Percentiles rank a stretch among this genome's conserved stretches.
These are phyloP conservation scores for Sebastes miniatus DNA, from an alignment of 2,797 vertebrate species.

Conservation along the genomic window DNA sequence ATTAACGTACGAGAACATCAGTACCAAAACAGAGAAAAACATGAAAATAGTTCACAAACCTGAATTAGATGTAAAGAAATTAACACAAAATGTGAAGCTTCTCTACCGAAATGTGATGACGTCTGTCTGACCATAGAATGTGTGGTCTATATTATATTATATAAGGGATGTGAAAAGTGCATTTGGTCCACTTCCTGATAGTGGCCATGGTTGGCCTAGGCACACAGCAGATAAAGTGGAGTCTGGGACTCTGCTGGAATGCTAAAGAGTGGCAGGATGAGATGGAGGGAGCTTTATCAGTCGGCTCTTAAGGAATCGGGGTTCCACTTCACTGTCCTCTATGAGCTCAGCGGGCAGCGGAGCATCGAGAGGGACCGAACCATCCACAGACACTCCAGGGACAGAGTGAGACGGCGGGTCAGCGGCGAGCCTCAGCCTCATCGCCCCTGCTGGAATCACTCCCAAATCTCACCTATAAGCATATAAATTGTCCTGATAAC, in stretches of 20 bases:
- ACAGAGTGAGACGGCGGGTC: slow-evolving; percentile 4
- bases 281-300: slow-evolving; percentile 68
- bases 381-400: slow-evolving; percentile 56
- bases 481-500: slow-evolving; percentile 46
- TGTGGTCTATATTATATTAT: not conserved
- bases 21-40: not conserved
- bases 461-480: slow-evolving; percentile 3
- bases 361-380: slow-evolving; percentile 68
- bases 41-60: not conserved
- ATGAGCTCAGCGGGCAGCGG: slow-evolving; percentile 65
- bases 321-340: slow-evolving; percentile 76
- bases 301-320: slow-evolving; percentile 51
- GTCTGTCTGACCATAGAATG: not conserved
- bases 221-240: slow-evolving; percentile 30
- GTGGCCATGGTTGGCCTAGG: slow-evolving; percentile 8
- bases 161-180: slow-evolving; percentile 10
- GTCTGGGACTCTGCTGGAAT: slow-evolving; percentile 45
- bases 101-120: not conserved
- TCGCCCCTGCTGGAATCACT: not conserved
- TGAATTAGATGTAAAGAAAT: not conserved
- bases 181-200: slow-evolving; percentile 42
- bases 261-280: slow-evolving; percentile 36
- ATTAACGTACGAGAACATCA: not conserved
- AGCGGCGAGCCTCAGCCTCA: not conserved
- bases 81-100: not conserved